phyloP scores from a whole-genome alignment of 1,140 invertebrate genomes.

The Zaprionus ornatus region DNA sequence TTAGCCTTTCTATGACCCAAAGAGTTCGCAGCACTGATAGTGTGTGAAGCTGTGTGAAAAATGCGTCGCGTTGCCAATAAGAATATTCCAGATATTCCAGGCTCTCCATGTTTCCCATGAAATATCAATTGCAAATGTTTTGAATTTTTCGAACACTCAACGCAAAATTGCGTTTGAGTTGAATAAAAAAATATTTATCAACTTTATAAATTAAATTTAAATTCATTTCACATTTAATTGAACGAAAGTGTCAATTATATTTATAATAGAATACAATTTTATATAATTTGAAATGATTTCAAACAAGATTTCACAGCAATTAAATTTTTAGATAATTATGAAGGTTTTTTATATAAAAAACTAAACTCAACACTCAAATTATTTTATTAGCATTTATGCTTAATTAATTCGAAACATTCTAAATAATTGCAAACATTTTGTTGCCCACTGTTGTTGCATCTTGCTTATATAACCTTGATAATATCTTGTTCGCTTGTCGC shows the following conservation, averaged over 20 bases:
- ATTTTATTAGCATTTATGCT: not conserved
- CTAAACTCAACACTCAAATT: not conserved
- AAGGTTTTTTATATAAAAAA: not conserved
- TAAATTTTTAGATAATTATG: not conserved
- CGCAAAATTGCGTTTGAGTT: too few species aligned
- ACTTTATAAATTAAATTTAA: too few species aligned
- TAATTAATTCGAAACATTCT: not conserved
- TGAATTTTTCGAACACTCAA: too few species aligned
- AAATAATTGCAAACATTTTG: constrained; percentile 17
- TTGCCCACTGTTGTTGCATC: constrained; percentile 45
- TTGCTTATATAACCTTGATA: constrained; percentile 77
- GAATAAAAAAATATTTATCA: not conserved
- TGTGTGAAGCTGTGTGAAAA: too few species aligned
- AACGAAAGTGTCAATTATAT: too few species aligned
- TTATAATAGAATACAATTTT: too few species aligned
- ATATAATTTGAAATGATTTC: not conserved
- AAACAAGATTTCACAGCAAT: not conserved
- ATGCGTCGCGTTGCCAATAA: not conserved
- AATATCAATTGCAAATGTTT: too few species aligned
- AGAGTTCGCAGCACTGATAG: too few species aligned
- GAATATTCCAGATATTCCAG: not conserved
- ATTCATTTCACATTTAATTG: too few species aligned
- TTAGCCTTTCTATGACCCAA: too few species aligned
- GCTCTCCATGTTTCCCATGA: too few species aligned
- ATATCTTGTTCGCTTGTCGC: constrained; percentile 39